These are phyloP conservation scores for Papilio xuthus DNA, from an alignment of 1,140 invertebrate genomes.

Conservation along the genomic window DNA sequence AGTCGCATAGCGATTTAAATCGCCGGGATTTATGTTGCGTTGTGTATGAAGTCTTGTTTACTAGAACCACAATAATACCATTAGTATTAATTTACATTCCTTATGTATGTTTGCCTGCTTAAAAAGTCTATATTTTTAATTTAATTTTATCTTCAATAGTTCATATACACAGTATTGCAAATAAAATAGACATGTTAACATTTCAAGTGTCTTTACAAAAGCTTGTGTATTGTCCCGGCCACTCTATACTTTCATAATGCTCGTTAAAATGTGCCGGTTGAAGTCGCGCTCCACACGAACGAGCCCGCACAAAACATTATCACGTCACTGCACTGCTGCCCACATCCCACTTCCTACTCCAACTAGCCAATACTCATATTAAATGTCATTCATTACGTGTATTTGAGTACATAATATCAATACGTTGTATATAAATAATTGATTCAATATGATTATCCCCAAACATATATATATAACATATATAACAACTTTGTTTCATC, in stretches of 20 bases:
- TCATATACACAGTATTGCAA: conserved; percentile 1
- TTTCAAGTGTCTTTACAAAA: background rate
- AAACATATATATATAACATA: no score
- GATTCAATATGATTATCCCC: background rate
- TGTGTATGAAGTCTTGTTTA: no score
- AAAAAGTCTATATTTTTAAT: background rate
- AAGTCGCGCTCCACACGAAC: background rate
- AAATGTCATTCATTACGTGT: background rate
- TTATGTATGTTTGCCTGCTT: background rate
- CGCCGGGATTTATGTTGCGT: no score
- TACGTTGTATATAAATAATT: background rate
- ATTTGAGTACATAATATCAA: background rate
- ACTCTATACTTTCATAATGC: conserved; percentile 12
- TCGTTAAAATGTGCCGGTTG: conserved; percentile 22
- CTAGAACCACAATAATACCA: no score
- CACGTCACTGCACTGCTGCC: conserved; percentile 14
- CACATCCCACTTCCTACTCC: background rate
- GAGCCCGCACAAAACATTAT: background rate
- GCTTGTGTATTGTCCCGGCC: conserved; percentile 3
- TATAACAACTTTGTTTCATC: no score
- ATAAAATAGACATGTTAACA: conserved; percentile 2
- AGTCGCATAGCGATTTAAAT: no score
- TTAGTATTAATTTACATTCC: no score
- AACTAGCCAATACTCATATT: background rate
- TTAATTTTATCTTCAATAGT: background rate